Conservation (phyloP, 2,888 invertebrate species). For the Laothoe populi region DNA sequence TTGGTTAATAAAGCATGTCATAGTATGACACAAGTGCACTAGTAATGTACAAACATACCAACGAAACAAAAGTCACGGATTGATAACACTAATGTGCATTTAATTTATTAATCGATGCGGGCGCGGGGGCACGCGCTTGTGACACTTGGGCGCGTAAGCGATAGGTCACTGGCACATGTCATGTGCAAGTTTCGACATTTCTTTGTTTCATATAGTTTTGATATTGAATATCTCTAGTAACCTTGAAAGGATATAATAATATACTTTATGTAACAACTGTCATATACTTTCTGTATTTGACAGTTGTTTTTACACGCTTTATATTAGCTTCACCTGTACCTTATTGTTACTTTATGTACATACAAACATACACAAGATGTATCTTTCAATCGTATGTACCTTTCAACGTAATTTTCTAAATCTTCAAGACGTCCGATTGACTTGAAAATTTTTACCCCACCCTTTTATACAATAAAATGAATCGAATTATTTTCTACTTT, state of each 20-base stretch:
- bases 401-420: too few relatives aligned
- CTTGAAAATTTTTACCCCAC: too few relatives aligned
- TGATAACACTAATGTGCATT: slow-evolving; percentile 12
- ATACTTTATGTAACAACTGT: too few relatives aligned
- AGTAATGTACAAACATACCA: slow-evolving; percentile 5
- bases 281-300: too few relatives aligned
- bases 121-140: slow-evolving; percentile 19
- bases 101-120: slow-evolving; percentile 10
- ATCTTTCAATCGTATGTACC: too few relatives aligned
- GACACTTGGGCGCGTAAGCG: slow-evolving; percentile 1
- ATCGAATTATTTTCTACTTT: too few relatives aligned
- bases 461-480: too few relatives aligned
- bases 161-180: slow-evolving; percentile 7
- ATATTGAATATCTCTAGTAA: neutral
- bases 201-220: neutral
- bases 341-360: too few relatives aligned
- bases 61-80: slow-evolving; percentile 12
- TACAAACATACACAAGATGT: too few relatives aligned
- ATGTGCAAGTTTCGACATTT: neutral
- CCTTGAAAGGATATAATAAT: neutral
- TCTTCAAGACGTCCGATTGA: too few relatives aligned
- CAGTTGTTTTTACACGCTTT: too few relatives aligned
- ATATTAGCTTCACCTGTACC: too few relatives aligned
- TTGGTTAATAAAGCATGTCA: neutral
- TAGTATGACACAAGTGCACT: neutral